Conservation (phyloP, 2,888 invertebrate genomes). For the Tillus elongatus region DNA sequence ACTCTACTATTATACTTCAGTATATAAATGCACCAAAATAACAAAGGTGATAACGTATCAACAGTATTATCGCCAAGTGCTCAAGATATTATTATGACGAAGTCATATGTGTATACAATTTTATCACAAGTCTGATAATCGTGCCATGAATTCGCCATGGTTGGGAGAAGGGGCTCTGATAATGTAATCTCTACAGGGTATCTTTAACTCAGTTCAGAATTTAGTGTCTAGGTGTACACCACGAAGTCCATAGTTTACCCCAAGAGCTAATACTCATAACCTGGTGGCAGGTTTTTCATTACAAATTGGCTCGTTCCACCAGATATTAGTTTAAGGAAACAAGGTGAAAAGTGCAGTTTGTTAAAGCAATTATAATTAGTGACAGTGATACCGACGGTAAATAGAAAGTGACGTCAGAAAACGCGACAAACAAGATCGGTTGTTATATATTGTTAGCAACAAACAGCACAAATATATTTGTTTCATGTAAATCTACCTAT, state of each 20-base stretch:
- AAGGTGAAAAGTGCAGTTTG: too few species aligned
- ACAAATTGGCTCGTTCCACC: too few species aligned
- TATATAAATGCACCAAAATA: conserved; percentile 32
- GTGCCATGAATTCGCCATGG: conserved; percentile 37
- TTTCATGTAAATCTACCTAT: too few species aligned
- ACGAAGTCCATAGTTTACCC: conserved; percentile 9
- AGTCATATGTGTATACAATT: conserved; percentile 38
- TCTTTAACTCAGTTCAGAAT: conserved; percentile 30
- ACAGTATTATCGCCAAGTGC: conserved; percentile 31
- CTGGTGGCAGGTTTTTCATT: too few species aligned
- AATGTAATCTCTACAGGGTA: conserved; percentile 34
- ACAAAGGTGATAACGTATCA: conserved; percentile 38
- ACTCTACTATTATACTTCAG: conserved; percentile 12
- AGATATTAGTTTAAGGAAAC: too few species aligned
- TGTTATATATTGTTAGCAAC: too few species aligned
- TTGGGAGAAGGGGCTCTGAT: conserved; percentile 35
- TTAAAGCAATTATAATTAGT: too few species aligned
- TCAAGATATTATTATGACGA: conserved; percentile 37
- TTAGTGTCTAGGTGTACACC: conserved; percentile 29
- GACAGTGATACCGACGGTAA: too few species aligned
- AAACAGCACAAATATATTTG: too few species aligned
- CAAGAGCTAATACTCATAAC: background rate
- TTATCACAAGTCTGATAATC: conserved; percentile 38
- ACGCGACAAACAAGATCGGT: too few species aligned
- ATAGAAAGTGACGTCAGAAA: too few species aligned